Conservation (phyloP, 2,888 invertebrate genomes). For the Epinotia ramella region DNA sequence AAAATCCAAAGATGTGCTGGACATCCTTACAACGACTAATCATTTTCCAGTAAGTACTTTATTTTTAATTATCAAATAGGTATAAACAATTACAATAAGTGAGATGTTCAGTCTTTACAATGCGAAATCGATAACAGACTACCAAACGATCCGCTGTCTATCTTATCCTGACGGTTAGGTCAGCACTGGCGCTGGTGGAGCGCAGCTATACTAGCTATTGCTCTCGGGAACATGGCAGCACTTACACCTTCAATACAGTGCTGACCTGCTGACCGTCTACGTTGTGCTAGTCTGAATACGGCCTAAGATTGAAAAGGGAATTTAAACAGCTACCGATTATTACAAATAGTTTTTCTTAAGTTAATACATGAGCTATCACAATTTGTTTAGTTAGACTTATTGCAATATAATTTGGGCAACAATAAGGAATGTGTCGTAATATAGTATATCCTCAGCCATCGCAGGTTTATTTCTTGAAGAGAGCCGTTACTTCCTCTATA, state of each 20-base stretch:
- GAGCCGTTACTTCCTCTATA: constrained; percentile 81
- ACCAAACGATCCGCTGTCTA: constrained; percentile 28
- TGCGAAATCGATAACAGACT: constrained; percentile 58
- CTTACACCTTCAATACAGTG: background rate
- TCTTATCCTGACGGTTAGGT: background rate
- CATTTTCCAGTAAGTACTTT: constrained; percentile 71
- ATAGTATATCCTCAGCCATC: constrained; percentile 48
- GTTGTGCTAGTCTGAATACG: background rate
- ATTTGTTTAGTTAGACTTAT: constrained; percentile 65
- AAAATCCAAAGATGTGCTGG: constrained; percentile 21
- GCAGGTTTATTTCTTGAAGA: constrained; percentile 74
- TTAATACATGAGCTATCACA: constrained; percentile 63
- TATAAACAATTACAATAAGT: constrained; percentile 58
- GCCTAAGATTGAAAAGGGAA: background rate
- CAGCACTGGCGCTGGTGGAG: background rate
- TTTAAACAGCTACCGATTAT: constrained; percentile 24
- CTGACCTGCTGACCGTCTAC: background rate
- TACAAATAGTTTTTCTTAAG: constrained; percentile 45
- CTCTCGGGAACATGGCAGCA: background rate
- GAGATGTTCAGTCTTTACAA: constrained; percentile 74
- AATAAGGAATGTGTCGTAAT: constrained; percentile 63
- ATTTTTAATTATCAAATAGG: constrained; percentile 63
- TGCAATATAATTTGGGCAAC: constrained; percentile 56
- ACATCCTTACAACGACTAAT: constrained; percentile 41
- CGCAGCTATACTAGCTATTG: background rate